phyloP scores from a whole-genome alignment of 2,888 invertebrate species.

The Nymphalis urticae region DNA sequence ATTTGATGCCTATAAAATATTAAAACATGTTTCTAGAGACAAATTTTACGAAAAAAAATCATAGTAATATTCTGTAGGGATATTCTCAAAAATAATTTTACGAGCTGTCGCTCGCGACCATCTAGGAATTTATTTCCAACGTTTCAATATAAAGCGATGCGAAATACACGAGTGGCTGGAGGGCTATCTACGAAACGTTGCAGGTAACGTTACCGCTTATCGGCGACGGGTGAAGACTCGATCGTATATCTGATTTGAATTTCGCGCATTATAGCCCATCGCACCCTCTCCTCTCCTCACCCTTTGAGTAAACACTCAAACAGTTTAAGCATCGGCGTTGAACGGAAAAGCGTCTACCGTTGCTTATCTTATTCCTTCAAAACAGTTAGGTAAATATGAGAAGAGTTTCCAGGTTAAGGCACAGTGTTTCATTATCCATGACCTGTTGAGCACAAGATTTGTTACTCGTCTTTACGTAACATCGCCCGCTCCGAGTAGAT shows the following conservation, averaged over 20 bases:
- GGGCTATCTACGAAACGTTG: conserved; percentile 52
- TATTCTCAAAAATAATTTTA: conserved; percentile 14
- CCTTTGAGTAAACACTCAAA: conserved; percentile 65
- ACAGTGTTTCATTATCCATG: conserved; percentile 75
- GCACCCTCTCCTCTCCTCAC: conserved; percentile 47
- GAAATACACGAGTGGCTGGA: conserved; percentile 54
- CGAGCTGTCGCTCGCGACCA: conserved; percentile 22
- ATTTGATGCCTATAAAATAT: conserved; percentile 17
- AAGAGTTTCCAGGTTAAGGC: conserved; percentile 65
- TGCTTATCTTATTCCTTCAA: conserved; percentile 67
- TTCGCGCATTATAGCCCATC: conserved; percentile 70
- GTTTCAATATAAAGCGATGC: conserved; percentile 56
- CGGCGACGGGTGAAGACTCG: conserved; percentile 57
- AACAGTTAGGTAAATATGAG: conserved; percentile 74
- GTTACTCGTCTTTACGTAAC: conserved; percentile 66
- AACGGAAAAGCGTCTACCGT: conserved; percentile 58
- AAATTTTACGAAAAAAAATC: neutral
- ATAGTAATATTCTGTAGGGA: neutral
- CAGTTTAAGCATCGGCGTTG: conserved; percentile 64
- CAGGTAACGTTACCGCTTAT: conserved; percentile 59
- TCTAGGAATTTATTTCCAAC: conserved; percentile 52
- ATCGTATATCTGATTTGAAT: conserved; percentile 77
- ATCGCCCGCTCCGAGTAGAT: conserved; percentile 47
- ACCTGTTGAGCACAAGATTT: conserved; percentile 77
- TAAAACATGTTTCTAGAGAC: neutral